Percentiles rank a stretch among this genome's conserved stretches.
Conservation (phyloP, 2,888 invertebrate species). For the Poecilobothrus nobilitatus region DNA sequence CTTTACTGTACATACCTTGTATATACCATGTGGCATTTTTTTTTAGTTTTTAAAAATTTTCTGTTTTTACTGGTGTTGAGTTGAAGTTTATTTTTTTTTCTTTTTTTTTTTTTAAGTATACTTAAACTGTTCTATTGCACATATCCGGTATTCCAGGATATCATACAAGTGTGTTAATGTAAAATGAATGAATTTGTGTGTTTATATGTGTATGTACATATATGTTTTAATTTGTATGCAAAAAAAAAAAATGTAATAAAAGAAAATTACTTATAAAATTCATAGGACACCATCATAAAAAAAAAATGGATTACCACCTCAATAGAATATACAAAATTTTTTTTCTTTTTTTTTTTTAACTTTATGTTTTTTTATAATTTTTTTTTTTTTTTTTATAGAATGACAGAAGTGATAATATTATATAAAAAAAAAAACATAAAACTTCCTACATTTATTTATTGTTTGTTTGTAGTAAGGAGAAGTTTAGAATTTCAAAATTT, state of each 20-base stretch:
- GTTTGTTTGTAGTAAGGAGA: background rate
- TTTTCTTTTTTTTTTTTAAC: background rate
- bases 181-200: no score
- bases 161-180: background rate
- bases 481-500: background rate
- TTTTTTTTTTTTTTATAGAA: background rate
- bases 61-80: no score
- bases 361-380: background rate
- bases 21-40: background rate
- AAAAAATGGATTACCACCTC: constrained; percentile 1
- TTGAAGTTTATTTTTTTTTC: background rate
- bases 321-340: background rate
- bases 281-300: constrained; percentile 1
- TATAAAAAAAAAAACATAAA: no score
- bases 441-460: no score
- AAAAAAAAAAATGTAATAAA: no score
- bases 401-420: no score
- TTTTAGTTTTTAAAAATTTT: background rate
- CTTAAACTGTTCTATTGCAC: background rate
- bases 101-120: background rate
- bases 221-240: no score
- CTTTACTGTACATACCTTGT: no score
- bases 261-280: background rate
- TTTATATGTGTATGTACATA: no score
- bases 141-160: constrained; percentile 3